Evolutionary conservation across 2,113 vertebrate genomes (phyloP), one percentile per base, ranked within the genome.

Genomic region (Syngnathus floridae): DNA sequence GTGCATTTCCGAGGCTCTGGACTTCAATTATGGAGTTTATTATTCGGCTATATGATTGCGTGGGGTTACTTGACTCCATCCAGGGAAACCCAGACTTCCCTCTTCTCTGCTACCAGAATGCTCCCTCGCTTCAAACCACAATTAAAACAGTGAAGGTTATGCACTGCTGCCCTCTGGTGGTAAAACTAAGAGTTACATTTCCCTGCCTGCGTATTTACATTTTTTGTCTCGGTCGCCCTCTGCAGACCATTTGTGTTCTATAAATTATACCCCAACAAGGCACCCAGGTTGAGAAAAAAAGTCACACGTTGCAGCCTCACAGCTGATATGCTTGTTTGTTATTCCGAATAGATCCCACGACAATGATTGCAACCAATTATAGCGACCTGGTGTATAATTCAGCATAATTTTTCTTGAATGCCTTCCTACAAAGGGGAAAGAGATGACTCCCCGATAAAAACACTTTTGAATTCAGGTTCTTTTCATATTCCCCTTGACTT

Each of bases 111-210:
- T 3, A 31, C 26, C 26, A 31, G 26, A 31, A 31, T 31, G 3
- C 2, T 21, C 19, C 16, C n/a, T 51, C 8, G 19, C 10, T 21
- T 51, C 8, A 19, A 26, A 31, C 26, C 2, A 31, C 26, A 31
- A 31, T 31, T 31, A 31, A 58, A 1, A 14, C 26, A 12, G n/a
- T 35, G 66, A 79, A 80, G 70, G 19, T 69, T 55, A 67, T 65
- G 10, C 54, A 79, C 68, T 86, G 74, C 75, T 75, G n/a, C 87
- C 65, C 79, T 82, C 90, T 82, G 35, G 57, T 84, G 88, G 82
- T 60, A 40, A 0, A 3, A 40, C 3, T 0, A 43, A 14, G 36
- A 64, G 64, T 55, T 46, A 73, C 82, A 80, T 0, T 46, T 11
- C 0, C n/a, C 22, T 21, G 35, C 17, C 0, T 2, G 2, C 12